Percentiles rank a stretch among this genome's conserved stretches.
Conservation (phyloP, 2,113 vertebrate species). For the Fregetta grallaria region DNA sequence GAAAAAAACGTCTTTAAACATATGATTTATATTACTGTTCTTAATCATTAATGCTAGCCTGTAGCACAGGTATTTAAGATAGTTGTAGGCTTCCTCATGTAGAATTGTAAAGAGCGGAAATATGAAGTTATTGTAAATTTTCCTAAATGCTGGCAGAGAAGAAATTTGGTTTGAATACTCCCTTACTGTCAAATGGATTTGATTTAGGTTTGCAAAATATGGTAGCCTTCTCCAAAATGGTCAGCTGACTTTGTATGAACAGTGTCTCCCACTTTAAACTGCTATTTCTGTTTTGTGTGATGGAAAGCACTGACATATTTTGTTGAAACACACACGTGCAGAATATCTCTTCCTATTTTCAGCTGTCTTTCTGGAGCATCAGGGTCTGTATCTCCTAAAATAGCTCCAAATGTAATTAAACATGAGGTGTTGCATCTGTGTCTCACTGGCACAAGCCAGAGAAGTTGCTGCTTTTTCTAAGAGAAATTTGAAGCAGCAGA, state of each 20-base stretch:
- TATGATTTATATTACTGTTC: neutral
- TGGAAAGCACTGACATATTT: neutral
- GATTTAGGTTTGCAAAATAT: neutral
- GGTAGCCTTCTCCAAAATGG: neutral
- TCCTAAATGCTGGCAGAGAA: neutral
- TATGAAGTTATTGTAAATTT: neutral
- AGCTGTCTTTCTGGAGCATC: neutral
- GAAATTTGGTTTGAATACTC: neutral
- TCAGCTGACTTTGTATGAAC: neutral
- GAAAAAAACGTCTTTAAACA: neutral
- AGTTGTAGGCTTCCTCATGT: neutral
- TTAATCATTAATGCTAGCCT: neutral
- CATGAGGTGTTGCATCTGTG: neutral
- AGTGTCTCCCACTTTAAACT: neutral
- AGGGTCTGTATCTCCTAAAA: neutral
- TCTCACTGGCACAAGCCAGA: neutral
- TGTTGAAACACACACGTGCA: neutral
- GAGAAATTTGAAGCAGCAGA: neutral
- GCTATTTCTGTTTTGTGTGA: neutral
- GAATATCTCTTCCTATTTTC: neutral
- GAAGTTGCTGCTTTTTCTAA: neutral
- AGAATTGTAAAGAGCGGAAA: neutral
- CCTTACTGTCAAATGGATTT: neutral
- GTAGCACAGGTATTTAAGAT: neutral
- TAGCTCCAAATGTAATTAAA: neutral